A percentile compares a stretch with the other conserved stretches of the same genome.
Evolutionary conservation across 35 echinoderm and acorn worm genomes (phyloP).

Genomic region (Chiridota heheva): DNA sequence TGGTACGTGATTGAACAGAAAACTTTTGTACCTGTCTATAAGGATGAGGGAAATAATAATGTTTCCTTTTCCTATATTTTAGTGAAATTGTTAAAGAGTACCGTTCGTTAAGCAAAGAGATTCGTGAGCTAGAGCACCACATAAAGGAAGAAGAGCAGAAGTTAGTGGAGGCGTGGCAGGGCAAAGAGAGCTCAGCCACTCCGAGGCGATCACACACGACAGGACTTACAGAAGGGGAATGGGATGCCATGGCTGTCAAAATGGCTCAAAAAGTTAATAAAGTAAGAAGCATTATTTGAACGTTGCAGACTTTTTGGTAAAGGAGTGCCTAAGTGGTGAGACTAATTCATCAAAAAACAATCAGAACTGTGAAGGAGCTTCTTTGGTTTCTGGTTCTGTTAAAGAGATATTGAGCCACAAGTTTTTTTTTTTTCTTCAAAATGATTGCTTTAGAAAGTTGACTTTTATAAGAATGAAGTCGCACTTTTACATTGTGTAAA

Average conservation of each 20-base stretch:
- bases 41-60: background rate
- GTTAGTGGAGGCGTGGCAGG: slow-evolving; percentile 50
- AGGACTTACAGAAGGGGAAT: slow-evolving; percentile 69
- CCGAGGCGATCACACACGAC: slow-evolving; percentile 49
- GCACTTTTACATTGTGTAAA: too few species aligned
- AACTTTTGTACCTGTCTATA: too few species aligned
- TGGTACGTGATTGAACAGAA: too few species aligned
- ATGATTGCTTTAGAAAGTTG: too few species aligned
- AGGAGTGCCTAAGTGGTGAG: background rate
- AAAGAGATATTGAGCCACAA: too few species aligned
- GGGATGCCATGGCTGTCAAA: slow-evolving; percentile 72
- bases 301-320: too few species aligned
- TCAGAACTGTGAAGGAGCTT: background rate
- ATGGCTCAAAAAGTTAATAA: slow-evolving; percentile 89
- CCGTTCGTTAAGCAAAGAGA: slow-evolving; percentile 57
- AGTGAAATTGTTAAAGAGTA: slow-evolving; percentile 77
- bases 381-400: too few species aligned
- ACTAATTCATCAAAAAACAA: background rate
- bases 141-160: slow-evolving; percentile 44
- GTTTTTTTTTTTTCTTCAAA: too few species aligned
- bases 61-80: slow-evolving; percentile 16
- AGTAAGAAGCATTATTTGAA: slow-evolving; percentile 34
- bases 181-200: slow-evolving; percentile 19
- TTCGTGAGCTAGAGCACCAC: slow-evolving; percentile 70
- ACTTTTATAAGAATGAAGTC: too few species aligned